Evolutionary conservation across 2,888 invertebrate genomes (phyloP), one percentile per base, ranked within the genome.

Genomic region (Eledona agricola): DNA sequence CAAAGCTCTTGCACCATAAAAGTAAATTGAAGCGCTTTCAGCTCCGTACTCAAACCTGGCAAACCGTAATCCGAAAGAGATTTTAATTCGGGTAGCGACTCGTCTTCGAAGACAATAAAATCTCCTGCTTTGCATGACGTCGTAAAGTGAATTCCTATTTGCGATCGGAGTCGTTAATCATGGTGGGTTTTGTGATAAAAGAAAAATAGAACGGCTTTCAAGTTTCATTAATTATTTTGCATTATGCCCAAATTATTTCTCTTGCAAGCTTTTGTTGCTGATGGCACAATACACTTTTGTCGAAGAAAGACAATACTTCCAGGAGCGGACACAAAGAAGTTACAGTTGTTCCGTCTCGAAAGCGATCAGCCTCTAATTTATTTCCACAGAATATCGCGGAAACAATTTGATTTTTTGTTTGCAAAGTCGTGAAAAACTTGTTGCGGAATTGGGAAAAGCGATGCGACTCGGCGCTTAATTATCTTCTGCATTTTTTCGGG

Each of bases 51-150:
- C 34, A 49, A 49, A 49, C 38, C 49, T 38, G 38, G 49, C 31
- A 50, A 50, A 12, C 49, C 17, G 40, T 31, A 50, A 50, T 50
- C 49, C 26, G 40, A 50, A 50, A 40, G 49, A 40, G 49, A 50
- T 38, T 50, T 50, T 50, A 38, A 50, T 50, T 50, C 25, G 38
- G 49, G 17, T 40, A 50, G 10, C n/a, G n/a, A 31, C 20, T 42
- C 42, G 34, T 10, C 45, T 32, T 45, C 25, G 34, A 45, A 45
- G 32, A 45, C 34, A 23, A 34, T 45, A 45, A 45, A 45, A 45
- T 25, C 45, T 45, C 25, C 45, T 45, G 26, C 34, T 13, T 26
- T 34, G 45, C 25, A 7, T 3, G 12, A 23, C 12, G n/a, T 35
- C 28, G 29, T 42, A 31, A 42, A 42, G 22, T 42, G 22, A 40